Conservation (phyloP, 2,888 invertebrate genomes). For the Acanthococcus lagerstroemiae region DNA sequence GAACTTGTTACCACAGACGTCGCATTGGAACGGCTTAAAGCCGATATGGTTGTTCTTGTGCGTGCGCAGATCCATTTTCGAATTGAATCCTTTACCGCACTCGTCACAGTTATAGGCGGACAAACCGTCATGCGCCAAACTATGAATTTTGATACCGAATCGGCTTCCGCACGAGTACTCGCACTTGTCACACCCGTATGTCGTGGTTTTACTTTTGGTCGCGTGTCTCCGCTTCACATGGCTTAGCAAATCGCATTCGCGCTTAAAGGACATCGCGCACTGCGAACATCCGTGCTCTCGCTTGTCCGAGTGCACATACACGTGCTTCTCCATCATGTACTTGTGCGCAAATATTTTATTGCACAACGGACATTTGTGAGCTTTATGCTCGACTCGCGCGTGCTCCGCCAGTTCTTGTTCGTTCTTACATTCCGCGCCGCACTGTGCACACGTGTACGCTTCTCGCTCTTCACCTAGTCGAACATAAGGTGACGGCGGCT, state of each 20-base stretch:
- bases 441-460: constrained; percentile 2
- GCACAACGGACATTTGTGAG: constrained; percentile 18
- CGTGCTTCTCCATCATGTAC: constrained; percentile 13
- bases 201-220: neutral
- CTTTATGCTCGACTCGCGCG: constrained; percentile 18
- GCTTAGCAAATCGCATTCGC: constrained; percentile 11
- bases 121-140: constrained; percentile 14
- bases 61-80: constrained; percentile 4
- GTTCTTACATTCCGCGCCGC: constrained; percentile 11
- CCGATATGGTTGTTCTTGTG: constrained; percentile 24
- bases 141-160: constrained; percentile 16
- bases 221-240: constrained; percentile 22
- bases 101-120: constrained; percentile 18
- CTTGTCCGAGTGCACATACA: constrained; percentile 16
- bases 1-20: constrained; percentile 22
- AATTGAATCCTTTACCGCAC: constrained; percentile 21
- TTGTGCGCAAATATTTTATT: constrained; percentile 15
- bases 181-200: constrained; percentile 18
- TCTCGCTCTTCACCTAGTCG: too few relatives aligned
- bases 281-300: constrained; percentile 13
- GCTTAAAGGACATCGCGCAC: constrained; percentile 13
- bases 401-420: constrained; percentile 11
- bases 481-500: too few relatives aligned
- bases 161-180: constrained; percentile 7
- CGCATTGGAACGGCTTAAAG: constrained; percentile 22